Conservation (phyloP, 2,113 vertebrate genomes). For the Notothenia rossii region DNA sequence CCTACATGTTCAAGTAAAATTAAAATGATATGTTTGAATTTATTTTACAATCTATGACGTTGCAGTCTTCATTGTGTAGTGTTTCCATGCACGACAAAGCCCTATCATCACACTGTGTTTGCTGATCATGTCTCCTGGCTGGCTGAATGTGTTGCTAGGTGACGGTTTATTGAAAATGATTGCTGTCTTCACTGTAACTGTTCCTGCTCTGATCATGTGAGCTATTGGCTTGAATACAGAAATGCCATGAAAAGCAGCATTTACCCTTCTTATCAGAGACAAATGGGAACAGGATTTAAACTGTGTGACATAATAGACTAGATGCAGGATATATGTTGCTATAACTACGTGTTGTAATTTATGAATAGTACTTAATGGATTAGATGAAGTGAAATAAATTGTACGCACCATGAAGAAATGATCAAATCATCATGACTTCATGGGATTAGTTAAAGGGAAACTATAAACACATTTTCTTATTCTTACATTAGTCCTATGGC, state of each 20-base stretch:
- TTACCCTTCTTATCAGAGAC: background rate
- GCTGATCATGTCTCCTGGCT: conserved; percentile 20
- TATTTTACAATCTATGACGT: background rate
- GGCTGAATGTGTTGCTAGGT: conserved; percentile 66
- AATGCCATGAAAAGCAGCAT: too few relatives aligned
- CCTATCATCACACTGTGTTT: conserved; percentile 27
- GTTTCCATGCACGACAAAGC: conserved; percentile 18
- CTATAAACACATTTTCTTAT: too few relatives aligned
- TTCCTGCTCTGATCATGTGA: conserved; percentile 23
- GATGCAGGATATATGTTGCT: background rate
- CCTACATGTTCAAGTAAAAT: too few relatives aligned
- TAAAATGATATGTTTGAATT: background rate
- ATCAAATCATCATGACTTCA: background rate
- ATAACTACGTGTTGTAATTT: background rate
- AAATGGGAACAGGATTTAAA: background rate
- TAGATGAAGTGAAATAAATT: background rate
- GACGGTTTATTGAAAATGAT: conserved; percentile 49
- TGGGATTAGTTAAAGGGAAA: background rate
- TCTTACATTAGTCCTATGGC: too few relatives aligned
- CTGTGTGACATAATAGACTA: background rate
- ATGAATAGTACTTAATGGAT: background rate
- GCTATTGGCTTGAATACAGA: conserved; percentile 26
- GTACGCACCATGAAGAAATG: background rate
- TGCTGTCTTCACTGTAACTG: conserved; percentile 10
- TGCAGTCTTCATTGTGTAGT: background rate